A percentile compares a stretch with the other conserved stretches of the same genome.
Evolutionary conservation across 2,113 vertebrate species (phyloP).

Genomic region (Hippocampus mohnikei): DNA sequence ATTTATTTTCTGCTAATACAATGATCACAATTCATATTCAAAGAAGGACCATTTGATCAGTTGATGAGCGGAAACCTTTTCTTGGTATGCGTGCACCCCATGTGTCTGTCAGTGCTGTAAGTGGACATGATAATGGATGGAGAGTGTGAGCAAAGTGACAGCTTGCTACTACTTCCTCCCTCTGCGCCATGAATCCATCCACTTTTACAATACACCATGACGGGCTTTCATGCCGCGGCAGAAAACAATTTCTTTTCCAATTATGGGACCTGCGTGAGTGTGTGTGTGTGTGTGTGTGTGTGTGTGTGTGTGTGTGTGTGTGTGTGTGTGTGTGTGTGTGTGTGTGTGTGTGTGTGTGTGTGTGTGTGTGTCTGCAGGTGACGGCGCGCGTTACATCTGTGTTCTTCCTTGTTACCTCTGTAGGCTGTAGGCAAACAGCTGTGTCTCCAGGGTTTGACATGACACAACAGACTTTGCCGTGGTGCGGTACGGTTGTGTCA

Average conservation of each 20-base stretch:
- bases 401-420: slow-evolving; percentile 31
- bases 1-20: slow-evolving; percentile 57
- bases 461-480: slow-evolving; percentile 42
- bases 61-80: slow-evolving; percentile 61
- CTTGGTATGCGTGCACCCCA: slow-evolving; percentile 19
- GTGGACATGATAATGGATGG: slow-evolving; percentile 58
- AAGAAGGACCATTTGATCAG: slow-evolving; percentile 49
- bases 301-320: slow-evolving; percentile 5
- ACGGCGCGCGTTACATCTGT: slow-evolving; percentile 17
- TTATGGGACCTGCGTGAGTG: slow-evolving; percentile 15
- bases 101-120: slow-evolving; percentile 32
- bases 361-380: neutral
- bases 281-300: neutral
- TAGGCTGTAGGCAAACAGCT: slow-evolving; percentile 66
- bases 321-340: neutral
- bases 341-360: slow-evolving; percentile 6
- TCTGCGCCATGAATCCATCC: slow-evolving; percentile 28
- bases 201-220: slow-evolving; percentile 17
- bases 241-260: slow-evolving; percentile 35
- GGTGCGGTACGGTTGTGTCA: no score
- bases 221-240: slow-evolving; percentile 32
- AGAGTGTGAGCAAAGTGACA: slow-evolving; percentile 14
- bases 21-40: slow-evolving; percentile 67
- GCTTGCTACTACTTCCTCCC: neutral
- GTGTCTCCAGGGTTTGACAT: slow-evolving; percentile 50